These are phyloP conservation scores for Helicoverpa assulta DNA, from an alignment of 2,888 invertebrate species.

Conservation along the genomic window DNA sequence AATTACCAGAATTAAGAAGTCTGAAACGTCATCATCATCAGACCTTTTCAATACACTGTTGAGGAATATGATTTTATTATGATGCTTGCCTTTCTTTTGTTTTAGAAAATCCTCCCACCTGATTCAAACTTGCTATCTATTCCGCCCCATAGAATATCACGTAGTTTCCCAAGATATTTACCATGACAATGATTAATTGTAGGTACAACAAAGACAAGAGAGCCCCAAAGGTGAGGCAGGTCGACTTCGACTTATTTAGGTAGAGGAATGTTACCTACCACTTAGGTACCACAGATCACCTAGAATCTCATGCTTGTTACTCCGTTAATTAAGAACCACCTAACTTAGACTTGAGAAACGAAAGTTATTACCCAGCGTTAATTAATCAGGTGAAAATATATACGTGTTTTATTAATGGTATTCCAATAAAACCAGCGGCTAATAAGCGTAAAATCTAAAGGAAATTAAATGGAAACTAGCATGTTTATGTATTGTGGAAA, in stretches of 20 bases:
- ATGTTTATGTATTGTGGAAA: conserved; percentile 29
- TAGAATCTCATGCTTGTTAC: neutral
- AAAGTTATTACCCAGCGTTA: conserved; percentile 14
- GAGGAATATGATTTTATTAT: too few species aligned
- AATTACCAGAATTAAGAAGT: too few species aligned
- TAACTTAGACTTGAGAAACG: conserved; percentile 10
- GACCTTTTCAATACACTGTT: too few species aligned
- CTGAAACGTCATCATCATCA: too few species aligned
- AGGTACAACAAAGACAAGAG: neutral
- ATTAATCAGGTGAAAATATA: conserved; percentile 27
- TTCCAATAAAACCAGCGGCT: neutral
- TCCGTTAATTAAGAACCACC: conserved; percentile 1
- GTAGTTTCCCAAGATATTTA: too few species aligned
- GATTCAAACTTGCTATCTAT: too few species aligned
- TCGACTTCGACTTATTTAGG: too few species aligned
- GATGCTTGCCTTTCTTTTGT: too few species aligned
- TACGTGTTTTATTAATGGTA: conserved; percentile 25
- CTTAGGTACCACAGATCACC: neutral
- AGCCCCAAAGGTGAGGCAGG: too few species aligned
- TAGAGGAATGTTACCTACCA: neutral
- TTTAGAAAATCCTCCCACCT: too few species aligned
- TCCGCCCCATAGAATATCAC: too few species aligned
- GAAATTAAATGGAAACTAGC: conserved; percentile 40
- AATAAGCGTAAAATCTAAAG: conserved; percentile 37
- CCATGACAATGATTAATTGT: too few species aligned